These are phyloP conservation scores for Megalops atlanticus DNA, from an alignment of 2,113 vertebrate genomes.

Conservation along the genomic window DNA sequence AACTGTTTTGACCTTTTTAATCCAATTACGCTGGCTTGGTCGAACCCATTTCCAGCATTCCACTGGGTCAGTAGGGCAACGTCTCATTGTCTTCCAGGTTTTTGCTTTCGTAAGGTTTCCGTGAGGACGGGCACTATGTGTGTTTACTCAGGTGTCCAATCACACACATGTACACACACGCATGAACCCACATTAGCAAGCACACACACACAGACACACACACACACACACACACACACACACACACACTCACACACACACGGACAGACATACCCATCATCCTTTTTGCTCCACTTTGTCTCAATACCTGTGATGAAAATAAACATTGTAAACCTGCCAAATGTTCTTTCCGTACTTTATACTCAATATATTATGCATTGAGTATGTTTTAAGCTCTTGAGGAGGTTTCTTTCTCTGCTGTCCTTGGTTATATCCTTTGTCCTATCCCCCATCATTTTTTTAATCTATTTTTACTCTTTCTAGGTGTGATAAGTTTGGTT, in stretches of 20 bases:
- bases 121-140: background rate
- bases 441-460: background rate
- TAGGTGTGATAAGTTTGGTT: background rate
- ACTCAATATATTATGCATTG: too few species aligned
- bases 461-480: background rate
- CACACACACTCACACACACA: background rate
- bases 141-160: background rate
- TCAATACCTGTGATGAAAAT: background rate
- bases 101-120: background rate
- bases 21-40: constrained; percentile 31
- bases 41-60: constrained; percentile 14
- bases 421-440: background rate
- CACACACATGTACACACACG: background rate
- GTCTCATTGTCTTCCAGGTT: constrained; percentile 22
- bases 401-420: background rate
- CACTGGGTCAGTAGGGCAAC: background rate
- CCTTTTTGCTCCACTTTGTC: background rate
- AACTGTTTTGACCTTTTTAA: constrained; percentile 32
- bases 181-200: background rate
- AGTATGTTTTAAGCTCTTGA: background rate
- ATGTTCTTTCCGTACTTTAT: too few species aligned
- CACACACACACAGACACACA: background rate
- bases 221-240: background rate
- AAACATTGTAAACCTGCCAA: too few species aligned
- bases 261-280: background rate